A percentile compares a stretch with the other conserved stretches of the same genome.
phyloP scores from a whole-genome alignment of 2,113 vertebrate genomes.

The Triplophysa siluroides region DNA sequence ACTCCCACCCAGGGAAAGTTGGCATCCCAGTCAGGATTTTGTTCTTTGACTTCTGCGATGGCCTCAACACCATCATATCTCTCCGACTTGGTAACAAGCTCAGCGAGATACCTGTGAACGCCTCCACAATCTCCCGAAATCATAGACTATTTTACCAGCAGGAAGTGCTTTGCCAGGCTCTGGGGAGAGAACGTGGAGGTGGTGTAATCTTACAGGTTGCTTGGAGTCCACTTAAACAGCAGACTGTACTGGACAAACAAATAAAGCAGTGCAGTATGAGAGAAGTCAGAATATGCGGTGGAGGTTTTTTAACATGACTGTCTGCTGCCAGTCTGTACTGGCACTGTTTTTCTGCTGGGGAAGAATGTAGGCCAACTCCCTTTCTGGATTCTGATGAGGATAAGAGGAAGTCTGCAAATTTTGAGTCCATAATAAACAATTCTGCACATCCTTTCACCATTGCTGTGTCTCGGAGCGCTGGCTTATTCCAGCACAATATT shows the following conservation, averaged over 20 bases:
- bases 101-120: conserved; percentile 3
- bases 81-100: conserved; percentile 15
- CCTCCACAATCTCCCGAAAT: conserved; percentile 34
- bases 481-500: not conserved
- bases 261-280: not conserved
- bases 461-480: not conserved
- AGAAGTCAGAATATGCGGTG: not conserved
- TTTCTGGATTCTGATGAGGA: not conserved
- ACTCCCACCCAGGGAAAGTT: conserved; percentile 2
- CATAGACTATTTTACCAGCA: conserved; percentile 40
- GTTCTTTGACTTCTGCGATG: conserved; percentile 5
- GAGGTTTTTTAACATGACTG: not conserved
- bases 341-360: not conserved
- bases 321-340: not conserved
- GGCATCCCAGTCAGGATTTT: not conserved
- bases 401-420: not conserved
- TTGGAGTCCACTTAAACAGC: conserved; percentile 28
- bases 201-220: conserved; percentile 25
- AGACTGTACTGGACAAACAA: conserved; percentile 31
- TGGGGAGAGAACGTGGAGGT: conserved; percentile 30
- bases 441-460: not conserved
- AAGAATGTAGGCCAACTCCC: not conserved
- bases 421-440: not conserved
- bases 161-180: conserved; percentile 8
- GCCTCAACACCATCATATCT: conserved; percentile 11